Evolutionary conservation across 1,140 invertebrate genomes (phyloP).

Genomic region (Heterodera schachtii): DNA sequence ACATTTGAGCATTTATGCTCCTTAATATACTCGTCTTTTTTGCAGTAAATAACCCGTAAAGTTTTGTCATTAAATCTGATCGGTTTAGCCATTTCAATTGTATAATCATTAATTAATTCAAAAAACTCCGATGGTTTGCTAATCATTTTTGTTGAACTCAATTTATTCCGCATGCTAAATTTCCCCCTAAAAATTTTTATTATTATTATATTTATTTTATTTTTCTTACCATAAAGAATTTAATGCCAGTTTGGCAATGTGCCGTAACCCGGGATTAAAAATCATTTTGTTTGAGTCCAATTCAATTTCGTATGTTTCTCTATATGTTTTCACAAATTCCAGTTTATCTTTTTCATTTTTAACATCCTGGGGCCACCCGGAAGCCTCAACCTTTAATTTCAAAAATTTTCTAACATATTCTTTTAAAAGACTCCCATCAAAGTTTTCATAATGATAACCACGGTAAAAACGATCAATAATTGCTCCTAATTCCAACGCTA

Average conservation of each 20-base stretch:
- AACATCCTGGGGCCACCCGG: not conserved
- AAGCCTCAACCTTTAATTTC: not conserved
- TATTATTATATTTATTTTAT: not conserved
- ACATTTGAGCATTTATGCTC: no score
- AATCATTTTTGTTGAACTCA: not conserved
- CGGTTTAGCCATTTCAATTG: not conserved
- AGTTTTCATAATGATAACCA: not conserved
- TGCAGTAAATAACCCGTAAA: not conserved
- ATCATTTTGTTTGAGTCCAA: not conserved
- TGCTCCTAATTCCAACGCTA: no score
- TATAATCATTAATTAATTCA: not conserved
- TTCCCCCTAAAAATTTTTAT: not conserved
- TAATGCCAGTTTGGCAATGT: not conserved
- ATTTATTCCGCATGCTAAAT: not conserved
- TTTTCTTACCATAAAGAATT: not conserved
- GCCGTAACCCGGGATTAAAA: not conserved
- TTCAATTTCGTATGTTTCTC: not conserved
- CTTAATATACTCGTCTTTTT: no score
- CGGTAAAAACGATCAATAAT: not conserved
- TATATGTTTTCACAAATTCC: not conserved
- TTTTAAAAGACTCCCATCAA: not conserved
- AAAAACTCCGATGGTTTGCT: not conserved
- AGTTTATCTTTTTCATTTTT: not conserved
- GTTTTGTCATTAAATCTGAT: not conserved
- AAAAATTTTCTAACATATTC: not conserved